These are phyloP conservation scores for Scrobipalpa costella DNA, from an alignment of 2,888 invertebrate species.

Conservation along the genomic window DNA sequence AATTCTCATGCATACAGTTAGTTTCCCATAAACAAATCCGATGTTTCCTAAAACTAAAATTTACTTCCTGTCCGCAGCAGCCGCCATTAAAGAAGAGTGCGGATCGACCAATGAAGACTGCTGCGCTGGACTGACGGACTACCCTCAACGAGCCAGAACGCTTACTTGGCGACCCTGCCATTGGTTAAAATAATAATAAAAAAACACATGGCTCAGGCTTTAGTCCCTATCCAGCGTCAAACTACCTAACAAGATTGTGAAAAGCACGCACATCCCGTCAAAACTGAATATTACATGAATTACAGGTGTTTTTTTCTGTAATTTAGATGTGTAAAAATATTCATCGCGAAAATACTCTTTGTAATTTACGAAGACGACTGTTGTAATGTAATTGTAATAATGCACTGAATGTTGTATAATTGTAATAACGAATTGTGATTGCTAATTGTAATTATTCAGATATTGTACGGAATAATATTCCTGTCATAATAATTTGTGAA, in stretches of 20 bases:
- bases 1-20: too few relatives aligned
- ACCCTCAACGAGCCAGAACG: slow-evolving; percentile 7
- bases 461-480: slow-evolving; percentile 3
- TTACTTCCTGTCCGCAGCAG: slow-evolving; percentile 55
- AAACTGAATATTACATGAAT: slow-evolving; percentile 36
- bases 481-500: slow-evolving; percentile 8
- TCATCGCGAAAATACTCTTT: slow-evolving; percentile 14
- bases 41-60: neutral
- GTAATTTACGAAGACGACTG: slow-evolving; percentile 17
- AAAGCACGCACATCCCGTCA: slow-evolving; percentile 39
- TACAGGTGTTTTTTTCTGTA: slow-evolving; percentile 30
- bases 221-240: slow-evolving; percentile 39
- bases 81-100: slow-evolving; percentile 73
- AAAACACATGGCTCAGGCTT: neutral
- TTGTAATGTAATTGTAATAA: slow-evolving; percentile 14
- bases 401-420: slow-evolving; percentile 1
- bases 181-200: neutral
- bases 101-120: slow-evolving; percentile 62
- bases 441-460: slow-evolving; percentile 1
- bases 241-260: slow-evolving; percentile 49
- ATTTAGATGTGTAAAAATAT: slow-evolving; percentile 31
- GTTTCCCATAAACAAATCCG: too few relatives aligned
- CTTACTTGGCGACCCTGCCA: slow-evolving; percentile 23
- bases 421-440: slow-evolving; percentile 16
- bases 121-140: slow-evolving; percentile 42